Percentiles rank a stretch among this genome's conserved stretches.
Evolutionary conservation across 1,140 invertebrate genomes (phyloP).

Genomic region (Conus betulinus): DNA sequence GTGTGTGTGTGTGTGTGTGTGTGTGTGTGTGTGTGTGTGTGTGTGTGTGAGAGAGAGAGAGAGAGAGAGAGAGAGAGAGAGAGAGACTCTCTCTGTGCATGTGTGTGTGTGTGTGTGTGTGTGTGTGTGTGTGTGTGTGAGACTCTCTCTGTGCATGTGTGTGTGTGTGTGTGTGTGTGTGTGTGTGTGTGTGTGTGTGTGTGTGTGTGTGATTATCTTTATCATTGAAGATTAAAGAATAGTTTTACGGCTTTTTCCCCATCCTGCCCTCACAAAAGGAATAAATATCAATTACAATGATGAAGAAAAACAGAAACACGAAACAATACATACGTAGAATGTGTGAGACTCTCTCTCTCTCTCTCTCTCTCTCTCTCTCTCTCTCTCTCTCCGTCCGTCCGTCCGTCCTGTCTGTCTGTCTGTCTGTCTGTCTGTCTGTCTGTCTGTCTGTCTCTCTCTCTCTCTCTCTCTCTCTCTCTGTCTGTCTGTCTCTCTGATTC

Average conservation of each 20-base stretch:
- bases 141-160: too few species aligned
- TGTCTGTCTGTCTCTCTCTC: background rate
- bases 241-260: background rate
- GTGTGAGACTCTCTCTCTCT: background rate
- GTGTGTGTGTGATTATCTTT: background rate
- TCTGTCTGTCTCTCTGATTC: background rate
- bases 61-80: background rate
- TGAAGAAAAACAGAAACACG: too few species aligned
- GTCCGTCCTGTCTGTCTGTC: background rate
- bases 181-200: too few species aligned
- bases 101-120: background rate
- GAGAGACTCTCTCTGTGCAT: background rate
- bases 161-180: too few species aligned
- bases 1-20: background rate
- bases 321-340: too few species aligned
- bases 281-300: too few species aligned
- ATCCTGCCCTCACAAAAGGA: too few species aligned
- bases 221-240: background rate
- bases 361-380: conserved; percentile 2
- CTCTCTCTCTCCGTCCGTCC: background rate
- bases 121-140: conserved; percentile 1
- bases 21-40: too few species aligned
- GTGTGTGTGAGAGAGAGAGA: background rate
- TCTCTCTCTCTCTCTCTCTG: background rate
- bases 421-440: background rate